phyloP scores from a whole-genome alignment of 1,140 invertebrate species.

The Trichoplusia ni region DNA sequence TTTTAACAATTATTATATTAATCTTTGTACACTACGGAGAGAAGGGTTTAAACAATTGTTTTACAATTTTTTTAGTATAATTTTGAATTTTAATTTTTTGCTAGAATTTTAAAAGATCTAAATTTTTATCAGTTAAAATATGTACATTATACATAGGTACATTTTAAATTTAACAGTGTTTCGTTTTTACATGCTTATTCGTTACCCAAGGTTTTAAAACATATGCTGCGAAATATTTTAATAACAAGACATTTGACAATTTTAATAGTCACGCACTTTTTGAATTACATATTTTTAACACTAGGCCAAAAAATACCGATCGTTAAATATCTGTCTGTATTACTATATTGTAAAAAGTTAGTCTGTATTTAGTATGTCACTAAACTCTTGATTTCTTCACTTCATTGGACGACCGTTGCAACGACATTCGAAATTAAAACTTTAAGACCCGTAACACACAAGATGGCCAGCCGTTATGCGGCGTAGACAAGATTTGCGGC shows the following conservation, averaged over 20 bases:
- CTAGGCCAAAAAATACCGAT: constrained; percentile 16
- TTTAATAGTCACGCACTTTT: neutral
- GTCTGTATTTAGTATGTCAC: constrained; percentile 11
- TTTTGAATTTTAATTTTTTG: neutral
- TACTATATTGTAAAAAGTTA: constrained; percentile 19
- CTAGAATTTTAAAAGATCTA: neutral
- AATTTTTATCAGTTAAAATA: constrained; percentile 21
- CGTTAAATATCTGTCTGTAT: constrained; percentile 9
- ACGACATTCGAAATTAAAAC: constrained; percentile 8
- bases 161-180: neutral
- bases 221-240: neutral
- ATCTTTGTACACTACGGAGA: no score
- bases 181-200: neutral
- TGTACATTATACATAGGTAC: constrained; percentile 1
- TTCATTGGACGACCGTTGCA: neutral
- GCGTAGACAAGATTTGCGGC: no score
- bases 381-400: neutral
- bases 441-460: constrained; percentile 9
- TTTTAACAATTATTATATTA: neutral
- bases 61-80: neutral
- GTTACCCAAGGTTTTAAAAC: neutral
- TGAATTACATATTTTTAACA: constrained; percentile 4
- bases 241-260: neutral
- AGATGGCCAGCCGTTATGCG: no score
- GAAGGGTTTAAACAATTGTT: neutral